These are phyloP conservation scores for Calliphora vomitoria DNA, from an alignment of 2,888 invertebrate species.

Conservation along the genomic window DNA sequence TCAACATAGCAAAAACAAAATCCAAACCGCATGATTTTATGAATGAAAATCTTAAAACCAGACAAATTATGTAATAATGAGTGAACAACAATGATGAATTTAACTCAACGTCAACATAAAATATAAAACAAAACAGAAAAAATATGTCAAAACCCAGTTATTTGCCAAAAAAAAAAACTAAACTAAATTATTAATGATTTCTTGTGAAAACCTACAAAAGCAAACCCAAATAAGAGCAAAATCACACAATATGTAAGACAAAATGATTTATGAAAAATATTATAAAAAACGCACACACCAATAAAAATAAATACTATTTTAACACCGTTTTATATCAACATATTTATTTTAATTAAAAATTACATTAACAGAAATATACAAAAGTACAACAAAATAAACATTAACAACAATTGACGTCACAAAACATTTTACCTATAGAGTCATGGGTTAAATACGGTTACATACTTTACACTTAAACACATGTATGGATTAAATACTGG, in stretches of 20 bases:
- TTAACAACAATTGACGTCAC: slow-evolving; percentile 15
- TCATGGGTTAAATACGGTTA: slow-evolving; percentile 11
- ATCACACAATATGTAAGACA: slow-evolving; percentile 27
- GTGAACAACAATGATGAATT: neutral
- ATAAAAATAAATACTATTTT: neutral
- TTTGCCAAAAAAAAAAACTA: slow-evolving; percentile 20
- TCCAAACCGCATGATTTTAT: slow-evolving; percentile 13
- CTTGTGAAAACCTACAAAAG: slow-evolving; percentile 19
- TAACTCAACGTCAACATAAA: slow-evolving; percentile 22
- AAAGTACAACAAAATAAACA: neutral
- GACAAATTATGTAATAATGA: slow-evolving; percentile 21
- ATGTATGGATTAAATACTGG: neutral
- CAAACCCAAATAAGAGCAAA: slow-evolving; percentile 47
- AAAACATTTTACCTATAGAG: slow-evolving; percentile 5
- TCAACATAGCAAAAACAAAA: slow-evolving; percentile 18
- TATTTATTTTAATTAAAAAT: slow-evolving; percentile 47
- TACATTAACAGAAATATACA: slow-evolving; percentile 13
- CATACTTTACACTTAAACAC: neutral
- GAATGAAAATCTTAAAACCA: slow-evolving; percentile 44
- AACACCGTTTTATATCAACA: neutral
- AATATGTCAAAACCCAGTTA: slow-evolving; percentile 45
- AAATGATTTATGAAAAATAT: slow-evolving; percentile 56
- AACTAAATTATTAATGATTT: slow-evolving; percentile 36
- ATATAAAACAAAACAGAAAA: slow-evolving; percentile 23
- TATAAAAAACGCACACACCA: slow-evolving; percentile 5